Base-by-base conservation (phyloP, 2,797 vertebrate species). In the Calcarius lapponicus region DNA sequence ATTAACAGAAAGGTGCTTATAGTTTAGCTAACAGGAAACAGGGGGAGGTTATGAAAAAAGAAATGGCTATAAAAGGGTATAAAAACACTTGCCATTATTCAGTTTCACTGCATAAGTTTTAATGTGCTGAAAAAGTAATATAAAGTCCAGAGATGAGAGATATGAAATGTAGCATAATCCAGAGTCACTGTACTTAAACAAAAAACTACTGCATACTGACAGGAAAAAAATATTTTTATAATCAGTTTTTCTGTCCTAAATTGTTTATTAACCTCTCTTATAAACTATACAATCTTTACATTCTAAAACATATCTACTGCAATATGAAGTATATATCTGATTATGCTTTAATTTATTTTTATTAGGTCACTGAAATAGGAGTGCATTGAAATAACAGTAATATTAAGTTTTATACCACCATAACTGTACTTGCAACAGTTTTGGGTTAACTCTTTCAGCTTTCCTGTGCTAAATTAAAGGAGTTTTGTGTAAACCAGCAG, bases 51-150 rank as follows among this genome's bases (percentile, higher is more conserved):
- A 98, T 98, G 98, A 98, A 98, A 96, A 97, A 98, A 97, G 98
- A 98, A 98, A 97, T 97, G 98, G 98, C 98, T 97, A 98, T 99
- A 98, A 99, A 99, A 97, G 98, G 97, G 98, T 98, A 98, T 98
- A 98, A 99, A 99, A 98, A 98, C 98, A 98, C 97, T 98, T 98
- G 98, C 98, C 98, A 98, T 99, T 98, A 99, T 98, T 98, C 98
- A 98, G 98, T 98, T 98, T 98, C 98, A 98, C 97, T 98, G 98
- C 97, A 96, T 97, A 98, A 97, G 98, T 98, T 98, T 98, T 98
- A 98, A 98, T 98, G 98, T 98, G 97, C 97, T 98, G 97, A 97
- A 97, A 98, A 98, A 98, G 98, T 97, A 98, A 98, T 98, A 98
- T 98, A 97, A 98, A 97, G 95, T 97, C 93, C 92, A 97, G 96